Evolutionary conservation across 2,797 vertebrate species (phyloP).

Genomic region (Lacerta bilineata): DNA sequence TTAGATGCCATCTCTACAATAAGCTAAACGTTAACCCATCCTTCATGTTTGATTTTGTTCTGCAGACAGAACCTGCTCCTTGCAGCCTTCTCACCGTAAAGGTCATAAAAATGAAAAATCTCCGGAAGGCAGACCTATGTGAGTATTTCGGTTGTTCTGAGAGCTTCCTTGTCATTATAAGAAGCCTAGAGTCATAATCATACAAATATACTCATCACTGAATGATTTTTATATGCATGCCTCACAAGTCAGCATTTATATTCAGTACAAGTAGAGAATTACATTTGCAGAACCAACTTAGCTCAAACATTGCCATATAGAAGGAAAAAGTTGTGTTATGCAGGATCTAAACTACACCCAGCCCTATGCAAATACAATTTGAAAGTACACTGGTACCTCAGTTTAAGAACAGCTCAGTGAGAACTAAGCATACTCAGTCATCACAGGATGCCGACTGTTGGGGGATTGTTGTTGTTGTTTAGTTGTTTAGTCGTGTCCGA

Average conservation of each 20-base stretch:
- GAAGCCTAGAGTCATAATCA: background rate
- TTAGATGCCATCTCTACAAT: background rate
- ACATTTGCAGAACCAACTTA: background rate
- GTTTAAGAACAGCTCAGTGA: too few species aligned
- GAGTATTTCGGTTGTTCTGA: constrained; percentile 60
- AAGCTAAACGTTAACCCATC: background rate
- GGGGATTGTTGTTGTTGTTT: too few species aligned
- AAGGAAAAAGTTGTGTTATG: background rate
- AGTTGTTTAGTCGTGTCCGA: too few species aligned
- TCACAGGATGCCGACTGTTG: too few species aligned
- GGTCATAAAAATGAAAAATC: constrained; percentile 76
- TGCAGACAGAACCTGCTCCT: constrained; percentile 66
- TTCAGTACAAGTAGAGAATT: background rate
- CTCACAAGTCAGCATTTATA: background rate
- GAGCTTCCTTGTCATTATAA: background rate
- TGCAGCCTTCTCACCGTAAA: constrained; percentile 75
- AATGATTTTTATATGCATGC: background rate
- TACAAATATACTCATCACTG: background rate
- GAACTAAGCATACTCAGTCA: too few species aligned
- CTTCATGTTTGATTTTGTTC: constrained; percentile 23
- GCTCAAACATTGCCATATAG: background rate
- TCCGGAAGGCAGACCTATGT: constrained; percentile 75
- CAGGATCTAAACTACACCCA: background rate
- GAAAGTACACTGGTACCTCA: background rate
- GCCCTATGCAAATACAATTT: background rate